Base-by-base conservation (phyloP, 2,113 vertebrate genomes). In the Prionailurus viverrinus region DNA sequence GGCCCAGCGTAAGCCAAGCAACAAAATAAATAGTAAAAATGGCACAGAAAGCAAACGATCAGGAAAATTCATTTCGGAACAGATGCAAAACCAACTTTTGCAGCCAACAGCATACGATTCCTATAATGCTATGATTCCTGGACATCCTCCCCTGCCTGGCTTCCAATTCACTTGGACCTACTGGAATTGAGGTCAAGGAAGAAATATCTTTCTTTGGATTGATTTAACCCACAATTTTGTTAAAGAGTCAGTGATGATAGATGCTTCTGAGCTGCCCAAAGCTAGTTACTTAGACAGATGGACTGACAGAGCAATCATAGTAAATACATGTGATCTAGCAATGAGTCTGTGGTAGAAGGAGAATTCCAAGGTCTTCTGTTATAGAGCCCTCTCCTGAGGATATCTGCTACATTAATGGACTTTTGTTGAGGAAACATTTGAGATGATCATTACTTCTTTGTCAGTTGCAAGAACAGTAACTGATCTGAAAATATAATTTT, bases 21-120 rank as follows among this genome's bases (percentile, higher is more conserved):
- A 95, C 94, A 79, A 92, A 65, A 80, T 93, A 96, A 97, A 96
- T 76, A 97, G 93, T 13, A 65, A 79, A 97, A 97, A 92, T 71
- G 94, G 89, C 89, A 69, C 66, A 91, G 94, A 95, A 96, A 93
- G 89, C 74, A 94, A 80, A 80, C 0, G 10, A 93, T 65, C 55
- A 76, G 97, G 93, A 97, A 95, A 86, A 86, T 61, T 80, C 71
- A 89, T 96, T 96, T 97, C 51, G 71, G 95, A 86, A 87, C 31
- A 78, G 73, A 96, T 33, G 71, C 53, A 89, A 69, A 88, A 73
- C 61, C 74, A 74, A 29, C 29, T 69, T 78, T 31, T 92, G 79
- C 45, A 80, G 94, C 81, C 90, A 85, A 83, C 0, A 65, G 76
- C 92, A 68, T 36, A 58, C 51, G 71, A 91, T 39, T 55, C 55